Evolutionary conservation across 1,140 invertebrate genomes (phyloP).

Genomic region (Brachionus angularis): DNA sequence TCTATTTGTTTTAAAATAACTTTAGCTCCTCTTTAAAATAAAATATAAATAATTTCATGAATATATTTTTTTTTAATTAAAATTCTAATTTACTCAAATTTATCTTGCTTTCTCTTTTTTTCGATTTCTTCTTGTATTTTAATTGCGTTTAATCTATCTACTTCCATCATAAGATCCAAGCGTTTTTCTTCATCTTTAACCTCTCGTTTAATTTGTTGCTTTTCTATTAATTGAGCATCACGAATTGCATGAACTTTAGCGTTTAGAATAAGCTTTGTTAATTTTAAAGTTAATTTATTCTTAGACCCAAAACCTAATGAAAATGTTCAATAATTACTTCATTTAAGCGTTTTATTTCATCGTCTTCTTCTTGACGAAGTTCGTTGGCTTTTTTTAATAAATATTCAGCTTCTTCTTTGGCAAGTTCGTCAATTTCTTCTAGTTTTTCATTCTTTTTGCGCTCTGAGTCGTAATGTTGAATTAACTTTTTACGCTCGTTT

Average conservation of each 20-base stretch:
- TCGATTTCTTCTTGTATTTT: constrained; percentile 57
- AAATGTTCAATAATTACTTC: constrained; percentile 48
- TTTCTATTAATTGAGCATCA: constrained; percentile 59
- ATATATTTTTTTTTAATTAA: not conserved
- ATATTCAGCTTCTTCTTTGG: constrained; percentile 55
- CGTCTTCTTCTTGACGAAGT: constrained; percentile 57
- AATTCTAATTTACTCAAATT: constrained; percentile 49
- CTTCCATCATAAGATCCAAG: constrained; percentile 59
- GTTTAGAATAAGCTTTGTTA: constrained; percentile 55
- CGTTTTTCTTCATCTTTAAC: constrained; percentile 55
- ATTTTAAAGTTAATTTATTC: not conserved
- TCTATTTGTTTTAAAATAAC: constrained; percentile 39
- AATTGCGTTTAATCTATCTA: constrained; percentile 56
- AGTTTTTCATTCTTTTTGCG: constrained; percentile 54
- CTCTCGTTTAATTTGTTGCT: constrained; percentile 53
- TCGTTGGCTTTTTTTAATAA: constrained; percentile 55
- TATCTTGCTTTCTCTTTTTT: constrained; percentile 48
- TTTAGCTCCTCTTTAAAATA: constrained; percentile 7
- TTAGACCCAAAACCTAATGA: not conserved
- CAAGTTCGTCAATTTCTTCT: constrained; percentile 57
- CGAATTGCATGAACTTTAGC: constrained; percentile 59
- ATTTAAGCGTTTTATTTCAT: constrained; percentile 59
- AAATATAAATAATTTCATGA: not conserved
- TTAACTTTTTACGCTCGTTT: constrained; percentile 51
- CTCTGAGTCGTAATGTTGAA: constrained; percentile 55